phyloP scores from a whole-genome alignment of 2,888 invertebrate genomes.

The Andrena bucephala region DNA sequence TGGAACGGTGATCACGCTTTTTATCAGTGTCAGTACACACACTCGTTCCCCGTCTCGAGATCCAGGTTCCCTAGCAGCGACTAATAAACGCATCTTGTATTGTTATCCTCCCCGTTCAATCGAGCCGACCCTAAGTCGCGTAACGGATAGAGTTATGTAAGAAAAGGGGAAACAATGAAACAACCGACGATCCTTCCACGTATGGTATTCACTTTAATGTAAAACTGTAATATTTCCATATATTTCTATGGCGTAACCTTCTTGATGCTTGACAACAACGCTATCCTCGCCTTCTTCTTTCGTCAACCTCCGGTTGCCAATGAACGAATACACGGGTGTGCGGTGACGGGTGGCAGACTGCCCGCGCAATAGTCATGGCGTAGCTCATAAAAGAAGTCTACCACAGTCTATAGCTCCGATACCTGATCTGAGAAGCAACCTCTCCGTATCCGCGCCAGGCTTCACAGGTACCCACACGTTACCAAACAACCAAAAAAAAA shows the following conservation, averaged over 20 bases:
- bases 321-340: conserved; percentile 80
- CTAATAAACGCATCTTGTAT: conserved; percentile 62
- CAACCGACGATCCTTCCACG: conserved; percentile 62
- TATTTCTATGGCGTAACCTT: conserved; percentile 83
- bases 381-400: conserved; percentile 93
- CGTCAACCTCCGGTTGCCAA: conserved; percentile 81
- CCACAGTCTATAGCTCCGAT: conserved; percentile 94
- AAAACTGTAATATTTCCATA: conserved; percentile 80
- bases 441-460: conserved; percentile 85
- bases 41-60: conserved; percentile 75
- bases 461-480: conserved; percentile 86
- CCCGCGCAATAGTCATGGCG: conserved; percentile 93
- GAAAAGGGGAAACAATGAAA: conserved; percentile 42
- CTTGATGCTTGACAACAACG: conserved; percentile 84
- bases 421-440: conserved; percentile 93
- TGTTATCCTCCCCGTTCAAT: conserved; percentile 3
- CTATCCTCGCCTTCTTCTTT: conserved; percentile 84
- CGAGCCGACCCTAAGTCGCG: conserved; percentile 37
- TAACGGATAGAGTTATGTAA: background rate
- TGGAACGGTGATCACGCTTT: conserved; percentile 81
- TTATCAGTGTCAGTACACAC: conserved; percentile 83
- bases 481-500: conserved; percentile 75
- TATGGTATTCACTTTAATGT: conserved; percentile 63
- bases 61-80: conserved; percentile 66
- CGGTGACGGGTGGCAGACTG: conserved; percentile 86